Evolutionary conservation across 1,140 invertebrate genomes (phyloP), one percentile per base, ranked within the genome.

Genomic region (Sinonovacula constricta): DNA sequence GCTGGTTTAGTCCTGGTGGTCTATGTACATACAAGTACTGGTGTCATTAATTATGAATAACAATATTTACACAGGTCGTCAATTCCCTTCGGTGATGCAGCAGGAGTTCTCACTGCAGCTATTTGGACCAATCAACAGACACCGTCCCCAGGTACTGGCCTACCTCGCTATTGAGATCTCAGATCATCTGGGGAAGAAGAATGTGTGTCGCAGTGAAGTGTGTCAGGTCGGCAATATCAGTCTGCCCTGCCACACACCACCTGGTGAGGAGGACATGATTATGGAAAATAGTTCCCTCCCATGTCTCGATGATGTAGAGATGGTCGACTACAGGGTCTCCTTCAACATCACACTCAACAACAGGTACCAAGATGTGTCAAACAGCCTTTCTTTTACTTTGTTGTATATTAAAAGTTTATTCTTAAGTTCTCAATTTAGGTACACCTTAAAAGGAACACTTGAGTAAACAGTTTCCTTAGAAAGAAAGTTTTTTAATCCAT

Each of bases 101-200:
- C 83, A 87, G 49, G 80, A 81, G 62, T 83, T 85, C 63, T 71
- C 69, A 33, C 34, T 87, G 24, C 68, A 63, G 18, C 83, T 87
- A 26, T 69, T 79, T 18, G 86, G 85, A 26, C 82, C 82, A 69
- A 33, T 80, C 79, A 24, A 56, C 79, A 39, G 76, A 81, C 71
- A 68, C 34, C 30, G 56, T 14, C n/a, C 63, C 80, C 14, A 82
- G 66, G 31, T 66, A 28, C 33, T 31, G 31, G 33, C 24, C 28
- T 45, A 66, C 33, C 14, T 76, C 31, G 59, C 57, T 30, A 39
- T 15, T 5, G 63, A 59, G 12, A 76, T 76, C 15, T 30, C 45
- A 1, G 65, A 28, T 30, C 51, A 81, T 34, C 74, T 87, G 31
- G 76, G 81, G 14, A 66, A 68, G 15, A 74, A 80, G 28, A 53